Conservation (phyloP, 2,888 invertebrate species). For the Ypsolopha sequella region DNA sequence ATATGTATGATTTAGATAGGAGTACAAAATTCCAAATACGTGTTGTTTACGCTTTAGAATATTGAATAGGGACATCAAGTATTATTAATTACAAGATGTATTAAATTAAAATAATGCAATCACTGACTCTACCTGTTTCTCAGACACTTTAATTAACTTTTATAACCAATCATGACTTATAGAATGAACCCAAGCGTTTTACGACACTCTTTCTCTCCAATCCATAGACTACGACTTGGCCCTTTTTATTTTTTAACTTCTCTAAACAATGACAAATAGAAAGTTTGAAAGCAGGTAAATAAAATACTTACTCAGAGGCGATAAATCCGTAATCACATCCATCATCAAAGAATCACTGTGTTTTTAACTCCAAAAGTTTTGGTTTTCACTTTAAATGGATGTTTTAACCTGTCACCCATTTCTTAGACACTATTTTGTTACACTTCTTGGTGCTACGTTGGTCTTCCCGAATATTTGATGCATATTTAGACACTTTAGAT, state of each 20-base stretch:
- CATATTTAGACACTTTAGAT: conserved; percentile 12
- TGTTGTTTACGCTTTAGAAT: too few species aligned
- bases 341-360: conserved; percentile 34
- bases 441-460: conserved; percentile 6
- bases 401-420: conserved; percentile 62
- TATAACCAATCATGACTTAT: too few species aligned
- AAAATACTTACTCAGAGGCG: conserved; percentile 49
- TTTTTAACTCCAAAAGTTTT: conserved; percentile 25
- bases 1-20: too few species aligned
- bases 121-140: too few species aligned
- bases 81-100: too few species aligned
- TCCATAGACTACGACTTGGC: neutral
- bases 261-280: neutral
- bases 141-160: too few species aligned
- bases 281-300: neutral
- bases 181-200: too few species aligned
- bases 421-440: conserved; percentile 35
- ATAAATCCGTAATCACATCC: conserved; percentile 55
- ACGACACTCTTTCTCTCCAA: neutral
- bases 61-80: too few species aligned
- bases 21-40: too few species aligned
- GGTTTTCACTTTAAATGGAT: conserved; percentile 57
- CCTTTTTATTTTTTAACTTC: neutral
- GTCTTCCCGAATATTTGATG: conserved; percentile 7
- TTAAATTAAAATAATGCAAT: too few species aligned